These are phyloP conservation scores for Porites cylindrica DNA, from an alignment of 92 coral and sea anemone species.

Conservation along the genomic window DNA sequence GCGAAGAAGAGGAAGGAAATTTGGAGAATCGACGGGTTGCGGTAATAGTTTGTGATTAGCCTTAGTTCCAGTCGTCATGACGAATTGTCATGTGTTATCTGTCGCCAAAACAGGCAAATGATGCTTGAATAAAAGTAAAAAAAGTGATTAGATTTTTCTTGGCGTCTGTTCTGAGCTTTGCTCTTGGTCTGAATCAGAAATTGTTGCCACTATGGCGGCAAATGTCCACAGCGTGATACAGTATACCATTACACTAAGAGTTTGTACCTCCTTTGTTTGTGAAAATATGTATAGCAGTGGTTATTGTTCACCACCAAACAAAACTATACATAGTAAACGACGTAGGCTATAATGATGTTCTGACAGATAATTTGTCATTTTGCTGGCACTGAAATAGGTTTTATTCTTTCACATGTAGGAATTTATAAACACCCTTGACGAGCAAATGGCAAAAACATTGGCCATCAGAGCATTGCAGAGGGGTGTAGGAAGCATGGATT, in stretches of 20 bases:
- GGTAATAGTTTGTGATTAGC: not conserved
- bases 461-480: slow-evolving; percentile 16
- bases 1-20: slow-evolving; percentile 22
- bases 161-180: slow-evolving; percentile 12
- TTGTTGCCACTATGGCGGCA: too few relatives aligned
- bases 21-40: slow-evolving; percentile 28
- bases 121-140: not conserved
- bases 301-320: too few relatives aligned
- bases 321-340: too few relatives aligned
- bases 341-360: too few relatives aligned
- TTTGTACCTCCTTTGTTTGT: too few relatives aligned
- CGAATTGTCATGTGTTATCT: not conserved
- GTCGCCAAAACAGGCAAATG: not conserved
- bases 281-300: too few relatives aligned
- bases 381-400: too few relatives aligned
- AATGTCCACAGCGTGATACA: too few relatives aligned
- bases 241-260: too few relatives aligned
- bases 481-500: slow-evolving; percentile 17
- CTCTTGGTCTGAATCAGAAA: not conserved
- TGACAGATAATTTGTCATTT: too few relatives aligned
- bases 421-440: slow-evolving; percentile 15
- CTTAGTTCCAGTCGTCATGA: not conserved
- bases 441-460: slow-evolving; percentile 10
- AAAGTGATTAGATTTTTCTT: not conserved
- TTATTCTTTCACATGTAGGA: not conserved